Evolutionary conservation across 2,888 invertebrate species (phyloP), one percentile per base, ranked within the genome.

Genomic region (Exocentrus adspersus): DNA sequence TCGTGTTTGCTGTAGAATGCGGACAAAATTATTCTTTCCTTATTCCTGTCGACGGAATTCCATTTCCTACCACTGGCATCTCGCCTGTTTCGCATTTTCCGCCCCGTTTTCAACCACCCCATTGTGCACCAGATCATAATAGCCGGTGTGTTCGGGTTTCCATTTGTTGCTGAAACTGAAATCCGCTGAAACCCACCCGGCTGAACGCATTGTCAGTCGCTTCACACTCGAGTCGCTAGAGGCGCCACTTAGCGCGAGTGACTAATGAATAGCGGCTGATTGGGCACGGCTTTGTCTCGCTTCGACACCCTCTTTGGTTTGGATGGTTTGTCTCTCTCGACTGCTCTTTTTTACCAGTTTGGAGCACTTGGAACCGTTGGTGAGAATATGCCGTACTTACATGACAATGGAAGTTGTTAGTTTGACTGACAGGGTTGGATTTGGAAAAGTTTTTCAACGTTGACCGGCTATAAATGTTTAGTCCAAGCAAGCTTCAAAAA

Each of bases 191-290:
- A 57, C 46, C 20, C 17, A 57, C 46, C 46, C 45, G 24, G 58
- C 51, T 60, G 67, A 71, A 68, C 67, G 60, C 67, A 77, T 76
- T 75, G 75, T 76, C 74, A 76, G 75, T 75, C 74, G 73, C 73
- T 76, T 77, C 77, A 74, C 78, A 75, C 74, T 75, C 70, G 57
- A 71, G 68, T 71, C 75, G 72, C 71, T 74, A 73, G 72, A 72
- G 72, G 75, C 74, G 68, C 73, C 77, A 78, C 78, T 79, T 78
- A 76, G 52, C 67, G 67, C 71, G 75, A 79, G 78, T 74, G 78
- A 77, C 76, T 79, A 79, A 79, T 79, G 79, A 79, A 79, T 75
- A 72, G 77, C 72, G 71, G 64, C 72, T 79, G 79, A 79, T 79
- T 79, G 78, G 75, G 58, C 61, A 48, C 58, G 62, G 48, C 65